Evolutionary conservation across 2,797 vertebrate genomes (phyloP), one percentile per base, ranked within the genome.

Genomic region (Pangasius djambal): DNA sequence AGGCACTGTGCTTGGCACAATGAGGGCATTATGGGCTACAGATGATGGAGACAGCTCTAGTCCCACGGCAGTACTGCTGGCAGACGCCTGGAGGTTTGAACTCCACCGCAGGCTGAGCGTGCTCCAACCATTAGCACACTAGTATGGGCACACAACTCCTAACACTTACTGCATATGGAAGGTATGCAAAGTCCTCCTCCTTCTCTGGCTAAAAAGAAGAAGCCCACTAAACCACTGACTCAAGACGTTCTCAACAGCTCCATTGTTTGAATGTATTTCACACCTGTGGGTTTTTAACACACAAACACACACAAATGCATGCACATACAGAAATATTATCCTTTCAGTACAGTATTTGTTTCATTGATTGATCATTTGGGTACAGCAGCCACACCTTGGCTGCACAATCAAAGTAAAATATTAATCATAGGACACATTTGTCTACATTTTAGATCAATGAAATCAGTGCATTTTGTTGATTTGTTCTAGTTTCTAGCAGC

Each of bases 111-210:
- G 91, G 93, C 93, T 93, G 90, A 93, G 79, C 91, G 37, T 31
- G 86, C 91, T 95, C 95, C 96, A 96, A 93, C 91, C 91, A 95
- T 96, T 94, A 96, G 95, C 94, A 79, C 95, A 95, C 89, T 84
- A 93, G 88, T 90, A 92, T 88, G 78, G 91, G 86, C 89, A 92
- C 94, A 96, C 92, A 93, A 93, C 44, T 88, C 89, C 85, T 86
- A 95, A 85, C 92, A 90, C 94, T 96, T 95, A 96, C 95, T 92
- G 93, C 95, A 95, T 95, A 94, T 95, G 96, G 96, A 97, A 96
- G 94, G 94, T 95, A 96, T 96, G 95, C 90, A 77, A 81, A 78
- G 93, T 92, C 74, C 83, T 91, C 93, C 90, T 91, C 70, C 67
- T 85, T 86, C 91, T 92, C 91, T 72, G 83, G 83, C 67, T 34